Evolutionary conservation across 2,888 invertebrate species (phyloP).

Genomic region (Drosophila borealis): DNA sequence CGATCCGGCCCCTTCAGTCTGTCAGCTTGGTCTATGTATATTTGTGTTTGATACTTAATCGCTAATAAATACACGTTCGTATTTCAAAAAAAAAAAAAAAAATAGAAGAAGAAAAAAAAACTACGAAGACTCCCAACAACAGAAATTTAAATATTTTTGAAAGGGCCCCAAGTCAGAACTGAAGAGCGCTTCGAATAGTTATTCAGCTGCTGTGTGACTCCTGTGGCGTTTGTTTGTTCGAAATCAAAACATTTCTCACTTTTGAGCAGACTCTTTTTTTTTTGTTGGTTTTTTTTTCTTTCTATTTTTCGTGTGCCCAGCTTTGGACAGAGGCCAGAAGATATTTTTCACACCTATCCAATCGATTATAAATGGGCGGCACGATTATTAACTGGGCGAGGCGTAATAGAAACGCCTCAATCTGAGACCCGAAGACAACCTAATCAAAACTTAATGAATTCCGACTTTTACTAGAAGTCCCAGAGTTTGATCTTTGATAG

Average conservation of each 20-base stretch:
- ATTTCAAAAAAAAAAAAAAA: conserved; percentile 65
- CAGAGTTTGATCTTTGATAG: not conserved
- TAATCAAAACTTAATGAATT: conserved; percentile 34
- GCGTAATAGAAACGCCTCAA: conserved; percentile 10
- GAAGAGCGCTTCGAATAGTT: conserved; percentile 11
- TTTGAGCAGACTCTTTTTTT: not conserved
- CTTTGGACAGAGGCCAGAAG: conserved; percentile 6
- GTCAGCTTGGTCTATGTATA: conserved; percentile 23
- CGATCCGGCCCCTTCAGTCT: conserved; percentile 3
- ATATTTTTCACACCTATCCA: conserved; percentile 47
- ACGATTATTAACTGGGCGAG: conserved; percentile 15
- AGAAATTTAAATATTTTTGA: conserved; percentile 72
- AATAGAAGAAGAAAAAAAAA: conserved; percentile 1
- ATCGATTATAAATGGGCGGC: conserved; percentile 30
- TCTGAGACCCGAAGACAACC: conserved; percentile 23
- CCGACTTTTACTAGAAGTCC: not conserved
- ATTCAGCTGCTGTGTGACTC: conserved; percentile 61
- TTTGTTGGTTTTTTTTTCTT: too few relatives aligned
- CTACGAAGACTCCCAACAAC: conserved; percentile 7
- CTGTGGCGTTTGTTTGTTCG: conserved; percentile 74
- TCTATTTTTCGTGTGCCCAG: not conserved
- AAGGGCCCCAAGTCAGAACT: conserved; percentile 41
- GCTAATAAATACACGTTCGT: conserved; percentile 75
- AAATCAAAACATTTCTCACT: conserved; percentile 75
- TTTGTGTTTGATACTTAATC: conserved; percentile 70